Conservation (phyloP, 2,888 invertebrate genomes). For the Troglohyphantes excavatus region DNA sequence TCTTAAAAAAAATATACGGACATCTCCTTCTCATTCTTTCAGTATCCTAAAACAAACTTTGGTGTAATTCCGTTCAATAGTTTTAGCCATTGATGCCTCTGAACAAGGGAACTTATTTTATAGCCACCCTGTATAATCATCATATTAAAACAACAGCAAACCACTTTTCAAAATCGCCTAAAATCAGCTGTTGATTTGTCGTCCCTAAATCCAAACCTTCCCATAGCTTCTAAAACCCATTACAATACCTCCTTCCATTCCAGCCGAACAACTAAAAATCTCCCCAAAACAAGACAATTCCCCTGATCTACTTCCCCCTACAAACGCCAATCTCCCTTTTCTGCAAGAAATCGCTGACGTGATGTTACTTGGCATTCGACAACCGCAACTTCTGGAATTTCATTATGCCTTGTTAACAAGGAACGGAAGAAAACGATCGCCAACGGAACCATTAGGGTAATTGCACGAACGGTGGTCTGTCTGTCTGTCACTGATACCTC, state of each 20-base stretch:
- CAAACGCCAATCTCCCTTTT: constrained; percentile 8
- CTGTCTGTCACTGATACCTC: constrained; percentile 59
- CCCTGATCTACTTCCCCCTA: not conserved
- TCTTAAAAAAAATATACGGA: no score
- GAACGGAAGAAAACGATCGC: constrained; percentile 74
- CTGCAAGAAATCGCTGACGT: constrained; percentile 57
- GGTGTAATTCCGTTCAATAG: no score
- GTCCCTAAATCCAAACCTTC: no score
- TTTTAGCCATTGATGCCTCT: no score
- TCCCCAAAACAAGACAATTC: not conserved
- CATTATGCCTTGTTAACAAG: constrained; percentile 78
- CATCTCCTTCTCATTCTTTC: no score
- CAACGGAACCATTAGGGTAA: constrained; percentile 78
- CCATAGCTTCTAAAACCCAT: no score
- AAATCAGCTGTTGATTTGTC: no score
- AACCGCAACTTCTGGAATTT: constrained; percentile 75
- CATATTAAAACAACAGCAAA: no score
- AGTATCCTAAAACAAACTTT: no score
- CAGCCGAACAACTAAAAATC: not conserved
- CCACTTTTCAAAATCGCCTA: no score
- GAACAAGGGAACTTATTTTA: no score
- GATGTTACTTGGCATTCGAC: constrained; percentile 75
- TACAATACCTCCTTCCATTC: not conserved
- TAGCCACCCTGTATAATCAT: no score
- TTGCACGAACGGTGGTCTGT: constrained; percentile 52